These are phyloP conservation scores for Catocala nupta DNA, from an alignment of 2,888 invertebrate genomes.

Conservation along the genomic window DNA sequence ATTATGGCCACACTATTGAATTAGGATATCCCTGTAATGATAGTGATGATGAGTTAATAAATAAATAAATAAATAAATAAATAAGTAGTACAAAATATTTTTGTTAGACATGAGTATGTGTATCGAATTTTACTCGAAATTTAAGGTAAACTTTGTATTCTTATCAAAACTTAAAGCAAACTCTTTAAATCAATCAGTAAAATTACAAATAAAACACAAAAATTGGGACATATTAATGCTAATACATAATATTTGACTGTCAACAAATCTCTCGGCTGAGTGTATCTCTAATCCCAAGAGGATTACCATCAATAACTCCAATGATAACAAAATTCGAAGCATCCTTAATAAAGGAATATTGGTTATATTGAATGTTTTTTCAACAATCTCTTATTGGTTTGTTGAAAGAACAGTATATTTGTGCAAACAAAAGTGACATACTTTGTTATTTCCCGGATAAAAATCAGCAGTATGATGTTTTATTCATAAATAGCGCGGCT, in stretches of 20 bases:
- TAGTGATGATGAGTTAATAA: no score
- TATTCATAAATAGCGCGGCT: conserved; percentile 17
- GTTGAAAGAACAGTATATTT: conserved; percentile 19
- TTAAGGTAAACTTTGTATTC: no score
- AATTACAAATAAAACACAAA: no score
- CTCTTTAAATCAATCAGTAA: no score
- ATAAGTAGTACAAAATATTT: no score
- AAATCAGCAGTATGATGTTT: conserved; percentile 22
- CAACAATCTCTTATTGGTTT: conserved; percentile 14
- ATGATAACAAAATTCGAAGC: background rate
- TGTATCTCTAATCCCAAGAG: background rate
- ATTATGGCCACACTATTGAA: no score
- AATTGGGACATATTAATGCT: no score
- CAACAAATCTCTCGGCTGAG: background rate
- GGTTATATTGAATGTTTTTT: conserved; percentile 12
- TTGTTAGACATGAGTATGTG: no score
- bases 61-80: no score
- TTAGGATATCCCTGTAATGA: no score
- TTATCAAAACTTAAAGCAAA: no score
- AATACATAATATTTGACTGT: background rate
- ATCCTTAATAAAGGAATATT: conserved; percentile 6
- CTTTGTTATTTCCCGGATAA: conserved; percentile 14
- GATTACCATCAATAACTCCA: background rate
- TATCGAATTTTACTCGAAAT: no score
- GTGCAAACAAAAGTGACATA: conserved; percentile 19